Base-by-base conservation (phyloP, 2,113 vertebrate species). In the Scytalopus superciliaris region DNA sequence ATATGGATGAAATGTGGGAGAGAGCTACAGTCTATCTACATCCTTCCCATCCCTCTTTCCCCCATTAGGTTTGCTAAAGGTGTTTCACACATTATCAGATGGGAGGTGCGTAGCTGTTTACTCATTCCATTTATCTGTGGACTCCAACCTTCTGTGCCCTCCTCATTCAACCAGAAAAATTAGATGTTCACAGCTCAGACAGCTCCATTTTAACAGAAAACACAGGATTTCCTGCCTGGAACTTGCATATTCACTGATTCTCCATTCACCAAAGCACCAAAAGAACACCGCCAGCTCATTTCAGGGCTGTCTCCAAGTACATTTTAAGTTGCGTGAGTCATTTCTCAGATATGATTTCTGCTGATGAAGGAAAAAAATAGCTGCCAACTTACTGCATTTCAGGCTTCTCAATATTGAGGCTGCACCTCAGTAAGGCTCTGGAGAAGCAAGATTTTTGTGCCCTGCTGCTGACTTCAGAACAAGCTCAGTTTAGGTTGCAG, bases 21-120 rank as follows among this genome's bases (percentile, higher is more conserved):
- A 69, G 24, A 6, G 23, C 3, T 40, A 12, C 66, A 40, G 33
- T 3, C 55, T 18, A 0, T 14, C 73, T 17, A 7, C 3, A 1
- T 50, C 69, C 77, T 42, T 9, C 45, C 45, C 80, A 82, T 5
- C 62, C 72, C 18, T 0, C 2, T 14, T 40, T 16, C 37, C 67
- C 47, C 66, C 68, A 12, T 4, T 2, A 27, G 8, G 42, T 87
- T 95, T 96, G 82, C 60, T 35, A 5, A 90, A 73, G 91, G 93
- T 47, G 82, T 89, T 88, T 12, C 68, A 62, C 35, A 60, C 4
- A 6, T 53, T 63, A 52, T 84, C 85, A 68, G 23, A 27, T 5
- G 0, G 45, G 39, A 86, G 50, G 67, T 3, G 27, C 67, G 84
- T 12, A 70, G 75, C 56, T 77, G 85, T 68, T 95, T 94, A 84